Evolutionary conservation across 2,113 vertebrate genomes (phyloP).

Genomic region (Sturnira hondurensis): DNA sequence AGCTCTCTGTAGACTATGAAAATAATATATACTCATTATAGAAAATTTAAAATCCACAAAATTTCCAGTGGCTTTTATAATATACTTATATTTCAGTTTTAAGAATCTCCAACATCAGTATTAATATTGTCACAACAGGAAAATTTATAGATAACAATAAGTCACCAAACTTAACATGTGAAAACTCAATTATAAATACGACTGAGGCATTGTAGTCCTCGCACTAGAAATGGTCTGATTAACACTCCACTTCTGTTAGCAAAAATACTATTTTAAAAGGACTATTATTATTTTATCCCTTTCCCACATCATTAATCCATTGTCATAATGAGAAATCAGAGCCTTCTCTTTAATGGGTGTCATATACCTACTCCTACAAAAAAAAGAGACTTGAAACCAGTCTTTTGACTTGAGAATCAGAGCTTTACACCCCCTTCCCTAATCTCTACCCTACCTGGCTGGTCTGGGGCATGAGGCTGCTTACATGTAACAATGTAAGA

Average conservation of each 20-base stretch:
- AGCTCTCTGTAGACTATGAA: background rate
- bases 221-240: background rate
- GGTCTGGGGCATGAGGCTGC: background rate
- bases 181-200: background rate
- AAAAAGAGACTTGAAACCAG: background rate
- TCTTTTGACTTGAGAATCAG: background rate
- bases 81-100: background rate
- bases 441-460: too few relatives aligned
- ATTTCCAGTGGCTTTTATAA: slow-evolving; percentile 4
- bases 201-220: background rate
- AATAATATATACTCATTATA: background rate
- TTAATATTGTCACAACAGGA: background rate
- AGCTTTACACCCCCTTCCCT: background rate
- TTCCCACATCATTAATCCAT: background rate
- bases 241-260: background rate
- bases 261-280: background rate
- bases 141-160: background rate
- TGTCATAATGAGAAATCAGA: background rate
- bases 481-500: background rate
- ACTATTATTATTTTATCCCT: background rate
- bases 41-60: background rate
- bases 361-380: background rate
- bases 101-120: background rate
- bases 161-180: background rate
- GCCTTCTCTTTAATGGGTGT: background rate